These are phyloP conservation scores for Cisticola juncidis DNA, from an alignment of 2,113 vertebrate genomes.

Conservation along the genomic window DNA sequence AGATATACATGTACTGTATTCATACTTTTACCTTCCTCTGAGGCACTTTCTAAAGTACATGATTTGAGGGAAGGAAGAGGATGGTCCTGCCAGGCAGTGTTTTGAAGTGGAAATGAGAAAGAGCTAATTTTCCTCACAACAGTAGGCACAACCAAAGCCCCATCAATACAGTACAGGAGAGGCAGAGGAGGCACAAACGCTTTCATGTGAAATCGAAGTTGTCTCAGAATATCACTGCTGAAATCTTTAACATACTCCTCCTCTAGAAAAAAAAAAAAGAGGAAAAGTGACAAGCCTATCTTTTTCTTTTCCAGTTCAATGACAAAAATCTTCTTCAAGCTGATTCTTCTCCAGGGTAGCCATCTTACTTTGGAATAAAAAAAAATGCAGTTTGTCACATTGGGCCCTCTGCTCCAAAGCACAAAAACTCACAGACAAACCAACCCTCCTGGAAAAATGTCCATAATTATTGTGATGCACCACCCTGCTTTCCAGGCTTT, in stretches of 20 bases:
- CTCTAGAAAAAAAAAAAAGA: not conserved
- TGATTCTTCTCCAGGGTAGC: not conserved
- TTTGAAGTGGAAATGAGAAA: not conserved
- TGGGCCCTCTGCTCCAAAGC: not conserved
- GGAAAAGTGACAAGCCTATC: constrained; percentile 53
- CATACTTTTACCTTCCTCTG: not conserved
- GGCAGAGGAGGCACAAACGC: not conserved
- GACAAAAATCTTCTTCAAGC: constrained; percentile 52
- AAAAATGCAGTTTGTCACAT: not conserved
- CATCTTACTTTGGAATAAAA: constrained; percentile 28
- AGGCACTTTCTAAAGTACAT: not conserved
- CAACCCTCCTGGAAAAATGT: not conserved
- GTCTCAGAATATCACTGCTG: not conserved
- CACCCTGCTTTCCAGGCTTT: not conserved
- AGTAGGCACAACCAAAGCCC: constrained; percentile 18
- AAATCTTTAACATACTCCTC: constrained; percentile 15
- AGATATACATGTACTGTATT: not conserved
- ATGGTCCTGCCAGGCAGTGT: not conserved
- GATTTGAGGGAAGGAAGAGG: not conserved
- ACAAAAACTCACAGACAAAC: not conserved
- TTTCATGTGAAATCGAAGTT: not conserved
- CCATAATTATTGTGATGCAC: not conserved
- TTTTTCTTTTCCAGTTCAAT: constrained; percentile 42
- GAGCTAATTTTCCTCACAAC: not conserved
- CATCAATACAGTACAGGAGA: not conserved